A percentile compares a stretch with the other conserved stretches of the same genome.
Conservation (phyloP, 2,797 vertebrate species). For the Channa striata region DNA sequence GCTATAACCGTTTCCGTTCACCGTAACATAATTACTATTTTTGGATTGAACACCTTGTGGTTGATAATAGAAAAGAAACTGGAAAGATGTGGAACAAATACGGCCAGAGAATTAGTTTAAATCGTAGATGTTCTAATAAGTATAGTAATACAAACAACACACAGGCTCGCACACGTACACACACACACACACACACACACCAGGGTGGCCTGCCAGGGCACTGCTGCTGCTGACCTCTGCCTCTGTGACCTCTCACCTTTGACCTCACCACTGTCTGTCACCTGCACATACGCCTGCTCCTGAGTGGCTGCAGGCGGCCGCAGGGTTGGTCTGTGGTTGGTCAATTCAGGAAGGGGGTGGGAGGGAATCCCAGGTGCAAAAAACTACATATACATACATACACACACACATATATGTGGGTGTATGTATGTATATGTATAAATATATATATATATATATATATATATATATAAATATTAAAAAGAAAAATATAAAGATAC, state of each 20-base stretch:
- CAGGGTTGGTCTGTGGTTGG: constrained; percentile 67
- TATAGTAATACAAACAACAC: constrained; percentile 45
- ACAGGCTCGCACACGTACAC: constrained; percentile 34
- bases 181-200: constrained; percentile 61
- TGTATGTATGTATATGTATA: too few species aligned
- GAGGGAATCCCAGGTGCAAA: constrained; percentile 78
- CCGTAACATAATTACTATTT: too few species aligned
- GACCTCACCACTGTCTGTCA: constrained; percentile 82
- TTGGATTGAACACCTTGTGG: too few species aligned
- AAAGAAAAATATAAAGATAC: constrained; percentile 5
- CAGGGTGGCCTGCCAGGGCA: constrained; percentile 66
- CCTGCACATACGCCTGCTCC: constrained; percentile 53
- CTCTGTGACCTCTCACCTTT: constrained; percentile 78
- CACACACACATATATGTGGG: constrained; percentile 27
- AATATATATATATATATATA: too few species aligned
- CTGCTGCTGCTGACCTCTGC: constrained; percentile 79
- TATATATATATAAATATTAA: constrained; percentile 30
- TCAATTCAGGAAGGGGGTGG: constrained; percentile 66
- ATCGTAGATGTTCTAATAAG: constrained; percentile 14
- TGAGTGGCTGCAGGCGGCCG: constrained; percentile 72
- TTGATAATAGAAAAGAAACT: too few species aligned
- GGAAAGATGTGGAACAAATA: too few species aligned
- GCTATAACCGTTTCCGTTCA: too few species aligned
- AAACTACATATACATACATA: constrained; percentile 21
- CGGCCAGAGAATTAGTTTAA: not conserved